A percentile compares a stretch with the other conserved stretches of the same genome.
Conservation (phyloP, 2,113 vertebrate species). For the Amphiprion ocellaris region DNA sequence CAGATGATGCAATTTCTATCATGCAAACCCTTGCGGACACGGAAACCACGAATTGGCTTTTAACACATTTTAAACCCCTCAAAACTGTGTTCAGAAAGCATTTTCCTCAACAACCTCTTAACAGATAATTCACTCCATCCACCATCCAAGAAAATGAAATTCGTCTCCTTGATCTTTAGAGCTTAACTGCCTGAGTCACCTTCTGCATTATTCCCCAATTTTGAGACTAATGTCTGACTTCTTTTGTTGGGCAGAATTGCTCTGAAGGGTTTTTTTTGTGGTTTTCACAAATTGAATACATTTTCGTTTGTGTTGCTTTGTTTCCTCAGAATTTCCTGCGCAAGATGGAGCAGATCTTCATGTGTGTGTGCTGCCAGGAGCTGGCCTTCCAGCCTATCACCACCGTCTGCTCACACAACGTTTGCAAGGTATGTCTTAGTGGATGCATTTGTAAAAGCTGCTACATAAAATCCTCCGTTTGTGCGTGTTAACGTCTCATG, state of each 20-base stretch:
- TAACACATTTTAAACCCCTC: neutral
- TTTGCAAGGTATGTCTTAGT: slow-evolving; percentile 92
- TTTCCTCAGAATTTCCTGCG: slow-evolving; percentile 92
- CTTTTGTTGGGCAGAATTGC: too few species aligned
- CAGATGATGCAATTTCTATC: too few species aligned
- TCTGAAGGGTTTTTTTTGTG: too few species aligned
- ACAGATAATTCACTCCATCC: too few species aligned
- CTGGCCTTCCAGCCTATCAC: slow-evolving; percentile 96
- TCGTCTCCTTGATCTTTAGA: too few species aligned
- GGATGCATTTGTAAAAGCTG: neutral
- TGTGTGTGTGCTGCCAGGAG: slow-evolving; percentile 99
- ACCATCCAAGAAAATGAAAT: too few species aligned
- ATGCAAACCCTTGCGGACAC: too few species aligned
- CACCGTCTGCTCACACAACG: slow-evolving; percentile 96
- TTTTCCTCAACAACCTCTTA: neutral
- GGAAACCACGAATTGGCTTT: too few species aligned
- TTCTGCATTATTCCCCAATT: too few species aligned
- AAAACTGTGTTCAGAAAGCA: neutral
- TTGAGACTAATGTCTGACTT: too few species aligned
- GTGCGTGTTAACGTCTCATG: neutral
- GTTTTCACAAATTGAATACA: neutral
- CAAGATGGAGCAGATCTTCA: slow-evolving; percentile 97
- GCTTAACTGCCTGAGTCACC: too few species aligned
- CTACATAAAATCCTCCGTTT: neutral
- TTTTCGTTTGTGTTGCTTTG: neutral